These are phyloP conservation scores for Colaptes auratus DNA, from an alignment of 2,113 vertebrate genomes.

Conservation along the genomic window DNA sequence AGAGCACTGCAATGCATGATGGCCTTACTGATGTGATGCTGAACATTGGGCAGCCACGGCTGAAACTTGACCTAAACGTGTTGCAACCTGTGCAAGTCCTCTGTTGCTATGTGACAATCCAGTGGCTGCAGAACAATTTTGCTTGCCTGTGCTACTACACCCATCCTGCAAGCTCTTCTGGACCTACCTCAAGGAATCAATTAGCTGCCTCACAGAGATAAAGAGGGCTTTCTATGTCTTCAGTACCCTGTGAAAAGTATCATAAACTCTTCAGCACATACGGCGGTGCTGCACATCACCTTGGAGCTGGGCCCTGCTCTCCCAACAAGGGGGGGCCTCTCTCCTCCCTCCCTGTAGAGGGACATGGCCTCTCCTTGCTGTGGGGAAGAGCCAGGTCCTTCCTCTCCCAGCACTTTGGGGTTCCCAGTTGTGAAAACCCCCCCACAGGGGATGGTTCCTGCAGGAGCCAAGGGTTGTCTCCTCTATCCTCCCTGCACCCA, in stretches of 20 bases:
- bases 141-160: accelerated
- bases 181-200: neutral
- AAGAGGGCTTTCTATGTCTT: neutral
- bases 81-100: neutral
- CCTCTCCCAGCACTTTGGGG: neutral
- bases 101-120: neutral
- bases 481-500: accelerated
- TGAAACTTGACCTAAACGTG: neutral
- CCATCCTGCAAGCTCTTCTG: neutral
- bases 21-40: neutral
- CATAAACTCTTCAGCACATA: neutral
- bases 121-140: accelerated
- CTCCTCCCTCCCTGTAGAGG: accelerated
- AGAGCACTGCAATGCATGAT: neutral
- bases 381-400: neutral
- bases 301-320: neutral
- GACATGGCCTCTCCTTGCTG: accelerated
- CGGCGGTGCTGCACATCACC: neutral
- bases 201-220: neutral
- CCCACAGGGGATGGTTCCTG: accelerated
- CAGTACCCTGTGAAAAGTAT: neutral
- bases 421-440: neutral
- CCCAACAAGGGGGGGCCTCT: neutral
- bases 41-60: neutral
- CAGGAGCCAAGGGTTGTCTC: neutral